Percentiles rank a stretch among this genome's conserved stretches.
Evolutionary conservation across 2,113 vertebrate species (phyloP).

Genomic region (Cavia porcellus): DNA sequence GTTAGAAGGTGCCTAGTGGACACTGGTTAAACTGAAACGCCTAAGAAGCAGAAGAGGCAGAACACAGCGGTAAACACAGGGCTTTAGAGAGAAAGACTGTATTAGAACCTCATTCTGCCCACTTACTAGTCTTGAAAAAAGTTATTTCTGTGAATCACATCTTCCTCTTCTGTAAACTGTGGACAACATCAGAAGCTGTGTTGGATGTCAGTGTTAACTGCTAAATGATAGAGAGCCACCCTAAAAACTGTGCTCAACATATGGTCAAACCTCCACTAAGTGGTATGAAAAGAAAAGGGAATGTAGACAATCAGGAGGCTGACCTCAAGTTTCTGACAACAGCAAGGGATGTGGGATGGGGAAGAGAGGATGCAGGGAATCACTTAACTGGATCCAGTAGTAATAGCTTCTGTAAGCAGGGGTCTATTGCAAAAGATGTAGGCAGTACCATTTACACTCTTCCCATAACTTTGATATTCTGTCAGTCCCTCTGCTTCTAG

Average conservation of each 20-base stretch:
- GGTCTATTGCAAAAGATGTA: background rate
- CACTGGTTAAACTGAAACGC: background rate
- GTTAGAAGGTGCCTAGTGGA: background rate
- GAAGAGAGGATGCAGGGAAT: background rate
- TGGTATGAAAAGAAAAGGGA: background rate
- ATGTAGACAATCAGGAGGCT: background rate
- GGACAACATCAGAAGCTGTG: background rate
- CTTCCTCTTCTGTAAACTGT: slow-evolving; percentile 4
- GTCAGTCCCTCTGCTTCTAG: background rate
- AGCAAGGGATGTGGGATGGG: background rate
- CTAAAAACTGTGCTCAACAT: background rate
- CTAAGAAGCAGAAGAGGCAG: background rate
- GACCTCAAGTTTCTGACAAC: background rate
- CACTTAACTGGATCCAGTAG: background rate
- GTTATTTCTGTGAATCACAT: background rate
- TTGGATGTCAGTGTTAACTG: background rate
- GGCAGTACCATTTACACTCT: background rate
- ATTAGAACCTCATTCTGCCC: background rate
- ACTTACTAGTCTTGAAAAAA: background rate
- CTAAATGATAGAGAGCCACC: background rate
- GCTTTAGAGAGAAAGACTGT: background rate
- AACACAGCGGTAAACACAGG: background rate
- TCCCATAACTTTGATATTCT: background rate
- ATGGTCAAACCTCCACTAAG: background rate
- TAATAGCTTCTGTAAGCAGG: background rate